These are phyloP conservation scores for Neodiprion lecontei DNA, from an alignment of 1,140 invertebrate genomes.

Conservation along the genomic window DNA sequence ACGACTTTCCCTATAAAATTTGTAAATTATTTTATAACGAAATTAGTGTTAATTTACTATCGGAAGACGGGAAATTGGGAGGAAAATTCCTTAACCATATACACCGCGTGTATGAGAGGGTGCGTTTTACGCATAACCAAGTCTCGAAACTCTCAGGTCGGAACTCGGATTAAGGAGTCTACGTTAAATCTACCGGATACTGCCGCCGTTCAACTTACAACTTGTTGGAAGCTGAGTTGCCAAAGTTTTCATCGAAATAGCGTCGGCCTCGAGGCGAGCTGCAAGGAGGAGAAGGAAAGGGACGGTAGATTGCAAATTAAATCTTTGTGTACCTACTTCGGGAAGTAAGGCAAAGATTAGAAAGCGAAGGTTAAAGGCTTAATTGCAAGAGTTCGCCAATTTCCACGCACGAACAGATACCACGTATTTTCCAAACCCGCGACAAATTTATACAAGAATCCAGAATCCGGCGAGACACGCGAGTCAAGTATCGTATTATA, in stretches of 20 bases:
- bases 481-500: too few relatives aligned
- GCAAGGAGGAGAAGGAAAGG: background rate
- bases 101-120: too few relatives aligned
- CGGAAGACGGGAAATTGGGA: too few relatives aligned
- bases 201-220: background rate
- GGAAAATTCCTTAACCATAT: too few relatives aligned
- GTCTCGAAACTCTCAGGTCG: too few relatives aligned
- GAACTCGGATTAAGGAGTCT: background rate
- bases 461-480: background rate
- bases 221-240: background rate
- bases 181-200: background rate
- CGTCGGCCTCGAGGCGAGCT: background rate
- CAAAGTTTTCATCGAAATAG: background rate
- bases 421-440: background rate
- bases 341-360: background rate
- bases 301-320: background rate
- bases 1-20: too few relatives aligned
- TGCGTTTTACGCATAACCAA: too few relatives aligned
- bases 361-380: background rate
- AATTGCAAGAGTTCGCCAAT: background rate
- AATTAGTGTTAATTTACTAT: too few relatives aligned
- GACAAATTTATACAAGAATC: background rate
- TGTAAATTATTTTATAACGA: too few relatives aligned
- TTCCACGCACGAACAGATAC: background rate
- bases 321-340: background rate